Conservation (phyloP, 1,140 invertebrate species). For the Diorhabda carinulata region DNA sequence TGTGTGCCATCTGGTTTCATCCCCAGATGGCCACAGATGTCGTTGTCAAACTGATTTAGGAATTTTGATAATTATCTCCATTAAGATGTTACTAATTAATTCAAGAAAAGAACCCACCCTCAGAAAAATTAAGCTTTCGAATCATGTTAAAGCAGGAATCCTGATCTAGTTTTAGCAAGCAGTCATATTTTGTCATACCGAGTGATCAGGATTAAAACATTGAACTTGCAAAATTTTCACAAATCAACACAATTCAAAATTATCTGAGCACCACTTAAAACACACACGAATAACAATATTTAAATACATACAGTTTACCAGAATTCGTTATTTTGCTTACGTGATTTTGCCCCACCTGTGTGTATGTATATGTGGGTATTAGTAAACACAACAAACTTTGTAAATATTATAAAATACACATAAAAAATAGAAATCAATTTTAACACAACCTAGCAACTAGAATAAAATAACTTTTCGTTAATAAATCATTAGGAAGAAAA, state of each 20-base stretch:
- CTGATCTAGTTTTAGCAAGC: slow-evolving; percentile 37
- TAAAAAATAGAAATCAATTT: slow-evolving; percentile 39
- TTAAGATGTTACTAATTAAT: too few species aligned
- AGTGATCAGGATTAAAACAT: slow-evolving; percentile 46
- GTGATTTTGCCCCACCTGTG: slow-evolving; percentile 50
- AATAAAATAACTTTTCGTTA: slow-evolving; percentile 38
- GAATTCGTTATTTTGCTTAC: slow-evolving; percentile 49
- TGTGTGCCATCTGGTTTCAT: too few species aligned
- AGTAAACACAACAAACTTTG: slow-evolving; percentile 46
- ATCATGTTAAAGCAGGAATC: not conserved
- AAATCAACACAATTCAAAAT: slow-evolving; percentile 48
- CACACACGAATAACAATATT: slow-evolving; percentile 50
- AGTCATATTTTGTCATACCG: slow-evolving; percentile 44
- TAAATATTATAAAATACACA: slow-evolving; percentile 38
- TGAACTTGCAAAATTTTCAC: slow-evolving; percentile 48
- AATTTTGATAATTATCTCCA: too few species aligned
- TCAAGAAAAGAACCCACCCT: too few species aligned
- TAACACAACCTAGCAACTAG: slow-evolving; percentile 42
- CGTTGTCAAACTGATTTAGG: too few species aligned
- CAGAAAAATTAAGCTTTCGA: not conserved
- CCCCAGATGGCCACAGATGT: too few species aligned
- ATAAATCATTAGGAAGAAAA: slow-evolving; percentile 39
- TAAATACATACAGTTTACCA: slow-evolving; percentile 50
- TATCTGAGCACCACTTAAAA: slow-evolving; percentile 49
- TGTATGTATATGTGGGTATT: slow-evolving; percentile 50